phyloP scores from a whole-genome alignment of 2,888 invertebrate species.

The Drosophila kambysellisi region DNA sequence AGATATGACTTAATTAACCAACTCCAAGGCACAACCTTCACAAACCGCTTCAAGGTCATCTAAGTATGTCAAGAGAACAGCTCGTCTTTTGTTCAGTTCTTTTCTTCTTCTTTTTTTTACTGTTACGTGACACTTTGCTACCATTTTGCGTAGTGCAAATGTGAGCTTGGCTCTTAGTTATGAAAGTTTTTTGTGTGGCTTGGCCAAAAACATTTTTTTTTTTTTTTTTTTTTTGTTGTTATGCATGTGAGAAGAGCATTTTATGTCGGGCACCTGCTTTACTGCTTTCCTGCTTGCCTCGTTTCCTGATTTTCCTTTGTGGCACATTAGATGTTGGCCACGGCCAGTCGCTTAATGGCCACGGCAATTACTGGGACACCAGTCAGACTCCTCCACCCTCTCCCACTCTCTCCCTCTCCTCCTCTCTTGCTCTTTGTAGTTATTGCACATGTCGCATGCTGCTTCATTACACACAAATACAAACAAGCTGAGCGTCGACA shows the following conservation, averaged over 20 bases:
- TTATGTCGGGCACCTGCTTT: slow-evolving; percentile 25
- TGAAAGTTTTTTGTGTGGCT: slow-evolving; percentile 11
- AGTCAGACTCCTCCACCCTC: background rate
- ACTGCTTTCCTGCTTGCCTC: background rate
- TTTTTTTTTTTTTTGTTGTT: slow-evolving; percentile 43
- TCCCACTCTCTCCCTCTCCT: background rate
- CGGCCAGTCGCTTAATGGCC: slow-evolving; percentile 55
- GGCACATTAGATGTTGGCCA: slow-evolving; percentile 44
- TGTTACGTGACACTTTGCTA: slow-evolving; percentile 30
- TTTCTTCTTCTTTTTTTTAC: background rate
- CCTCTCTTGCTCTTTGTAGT: slow-evolving; percentile 15
- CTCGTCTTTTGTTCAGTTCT: background rate
- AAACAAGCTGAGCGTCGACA: slow-evolving; percentile 52
- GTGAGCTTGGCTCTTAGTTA: slow-evolving; percentile 6
- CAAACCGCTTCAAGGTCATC: slow-evolving; percentile 13
- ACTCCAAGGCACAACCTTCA: background rate
- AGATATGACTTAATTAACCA: no score
- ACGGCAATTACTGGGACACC: slow-evolving; percentile 45
- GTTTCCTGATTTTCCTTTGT: slow-evolving; percentile 25
- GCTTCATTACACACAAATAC: slow-evolving; percentile 66
- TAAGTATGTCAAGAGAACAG: background rate
- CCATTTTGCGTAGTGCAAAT: slow-evolving; percentile 12
- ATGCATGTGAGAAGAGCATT: slow-evolving; percentile 30
- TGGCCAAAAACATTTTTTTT: slow-evolving; percentile 34
- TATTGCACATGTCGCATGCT: slow-evolving; percentile 47